Percentiles rank a stretch among this genome's conserved stretches.
These are phyloP conservation scores for Melospiza georgiana DNA, from an alignment of 2,113 vertebrate genomes.

Conservation along the genomic window DNA sequence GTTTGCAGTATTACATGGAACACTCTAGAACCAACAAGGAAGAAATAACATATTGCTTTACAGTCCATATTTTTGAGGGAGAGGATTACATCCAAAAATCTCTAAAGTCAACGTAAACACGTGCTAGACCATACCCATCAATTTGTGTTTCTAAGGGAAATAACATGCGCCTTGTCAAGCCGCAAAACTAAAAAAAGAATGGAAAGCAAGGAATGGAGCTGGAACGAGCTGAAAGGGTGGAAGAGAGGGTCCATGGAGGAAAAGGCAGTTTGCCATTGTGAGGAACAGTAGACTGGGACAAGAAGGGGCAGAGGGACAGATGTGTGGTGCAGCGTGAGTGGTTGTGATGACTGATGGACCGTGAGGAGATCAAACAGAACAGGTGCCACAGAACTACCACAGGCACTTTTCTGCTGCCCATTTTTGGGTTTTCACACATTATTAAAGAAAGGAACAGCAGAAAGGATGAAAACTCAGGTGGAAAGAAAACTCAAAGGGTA, in stretches of 20 bases:
- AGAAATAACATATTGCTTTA: conserved; percentile 59
- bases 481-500: background rate
- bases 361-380: background rate
- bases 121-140: conserved; percentile 12
- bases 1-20: conserved; percentile 42
- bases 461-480: background rate
- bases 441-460: background rate
- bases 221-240: background rate
- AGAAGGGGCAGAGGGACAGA: background rate
- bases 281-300: background rate
- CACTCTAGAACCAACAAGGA: conserved; percentile 59
- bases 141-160: background rate
- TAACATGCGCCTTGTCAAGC: background rate
- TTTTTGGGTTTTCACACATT: background rate
- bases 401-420: background rate
- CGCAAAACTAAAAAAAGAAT: background rate
- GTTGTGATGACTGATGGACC: background rate
- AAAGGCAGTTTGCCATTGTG: background rate
- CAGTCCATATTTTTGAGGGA: conserved; percentile 32
- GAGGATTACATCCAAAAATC: conserved; percentile 35
- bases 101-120: background rate
- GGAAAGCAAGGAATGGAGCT: background rate
- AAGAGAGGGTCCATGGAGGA: background rate
- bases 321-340: accelerated
- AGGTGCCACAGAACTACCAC: background rate